Percentiles rank a stretch among this genome's conserved stretches.
Conservation (phyloP, 2,888 invertebrate species). For the Chalcosyrphus nemorum region DNA sequence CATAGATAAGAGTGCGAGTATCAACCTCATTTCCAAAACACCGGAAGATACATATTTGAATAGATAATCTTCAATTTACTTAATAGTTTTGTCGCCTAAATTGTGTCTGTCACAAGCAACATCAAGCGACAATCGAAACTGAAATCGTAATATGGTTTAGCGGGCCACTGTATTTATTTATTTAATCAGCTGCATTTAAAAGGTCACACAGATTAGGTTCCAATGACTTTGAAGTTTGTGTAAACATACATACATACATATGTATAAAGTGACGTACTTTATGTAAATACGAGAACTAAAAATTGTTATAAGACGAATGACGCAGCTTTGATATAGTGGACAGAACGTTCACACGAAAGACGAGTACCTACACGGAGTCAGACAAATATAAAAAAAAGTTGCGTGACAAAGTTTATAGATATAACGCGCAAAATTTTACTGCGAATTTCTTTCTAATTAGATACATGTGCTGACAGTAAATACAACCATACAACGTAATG, state of each 20-base stretch:
- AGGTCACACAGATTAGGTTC: not conserved
- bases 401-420: not conserved
- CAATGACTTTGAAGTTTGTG: too few relatives aligned
- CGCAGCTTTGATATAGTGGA: not conserved
- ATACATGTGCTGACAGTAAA: too few relatives aligned
- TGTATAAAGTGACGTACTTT: not conserved
- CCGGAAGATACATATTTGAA: conserved; percentile 26
- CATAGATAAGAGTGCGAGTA: conserved; percentile 20
- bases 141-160: too few relatives aligned
- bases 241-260: too few relatives aligned
- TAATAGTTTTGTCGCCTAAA: not conserved
- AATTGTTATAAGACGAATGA: not conserved
- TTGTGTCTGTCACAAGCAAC: too few relatives aligned
- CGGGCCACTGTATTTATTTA: not conserved
- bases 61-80: not conserved
- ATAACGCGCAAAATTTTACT: too few relatives aligned
- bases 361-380: too few relatives aligned
- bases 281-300: not conserved
- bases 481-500: too few relatives aligned
- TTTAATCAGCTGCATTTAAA: not conserved
- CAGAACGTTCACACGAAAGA: not conserved
- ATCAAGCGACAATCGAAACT: too few relatives aligned
- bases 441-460: too few relatives aligned
- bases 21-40: conserved; percentile 2
- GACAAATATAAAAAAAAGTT: not conserved